Percentiles rank a stretch among this genome's conserved stretches.
Evolutionary conservation across 2,888 invertebrate genomes (phyloP).

Genomic region (Epirrhoe alternata): DNA sequence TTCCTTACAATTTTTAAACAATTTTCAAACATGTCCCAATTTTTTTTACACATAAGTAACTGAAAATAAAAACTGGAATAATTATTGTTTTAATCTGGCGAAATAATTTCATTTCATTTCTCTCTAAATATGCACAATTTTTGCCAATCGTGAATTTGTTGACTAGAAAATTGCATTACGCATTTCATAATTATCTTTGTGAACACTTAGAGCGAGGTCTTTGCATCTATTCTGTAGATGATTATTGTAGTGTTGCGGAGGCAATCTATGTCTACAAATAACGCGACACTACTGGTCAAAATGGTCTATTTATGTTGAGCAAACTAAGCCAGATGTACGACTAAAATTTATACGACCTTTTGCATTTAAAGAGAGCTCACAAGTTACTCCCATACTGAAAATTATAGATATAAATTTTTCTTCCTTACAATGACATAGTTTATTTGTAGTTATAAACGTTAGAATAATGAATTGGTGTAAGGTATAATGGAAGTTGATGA

Average conservation of each 20-base stretch:
- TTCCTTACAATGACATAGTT: background rate
- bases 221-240: background rate
- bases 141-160: background rate
- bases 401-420: background rate
- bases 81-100: background rate
- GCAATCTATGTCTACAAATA: background rate
- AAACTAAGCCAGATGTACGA: background rate
- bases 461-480: slow-evolving; percentile 5
- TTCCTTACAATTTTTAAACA: background rate
- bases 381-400: background rate
- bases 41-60: background rate
- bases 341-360: background rate
- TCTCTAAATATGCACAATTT: background rate
- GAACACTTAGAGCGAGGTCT: background rate
- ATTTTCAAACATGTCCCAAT: background rate
- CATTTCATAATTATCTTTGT: background rate
- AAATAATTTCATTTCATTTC: background rate
- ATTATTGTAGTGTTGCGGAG: background rate
- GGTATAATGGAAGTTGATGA: slow-evolving; percentile 1
- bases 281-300: background rate
- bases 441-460: background rate
- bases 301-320: background rate
- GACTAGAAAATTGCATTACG: background rate
- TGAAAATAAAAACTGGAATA: background rate
- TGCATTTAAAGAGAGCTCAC: background rate